Conservation (phyloP, 2,888 invertebrate genomes). For the Beris morrisii region DNA sequence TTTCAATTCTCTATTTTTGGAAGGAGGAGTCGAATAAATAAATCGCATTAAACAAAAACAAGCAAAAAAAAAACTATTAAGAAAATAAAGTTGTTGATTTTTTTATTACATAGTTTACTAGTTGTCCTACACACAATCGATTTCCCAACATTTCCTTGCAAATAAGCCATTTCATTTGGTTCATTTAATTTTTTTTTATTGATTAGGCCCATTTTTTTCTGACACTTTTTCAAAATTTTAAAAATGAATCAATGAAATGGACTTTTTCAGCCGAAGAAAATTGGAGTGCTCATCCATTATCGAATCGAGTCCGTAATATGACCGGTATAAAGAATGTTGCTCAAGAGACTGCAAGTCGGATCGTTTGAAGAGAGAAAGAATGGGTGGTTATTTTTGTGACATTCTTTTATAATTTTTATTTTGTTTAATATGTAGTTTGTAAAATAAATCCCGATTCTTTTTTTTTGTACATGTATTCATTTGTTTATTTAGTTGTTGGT, state of each 20-base stretch:
- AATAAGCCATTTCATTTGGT: constrained; percentile 39
- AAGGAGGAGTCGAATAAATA: constrained; percentile 11
- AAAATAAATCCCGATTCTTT: constrained; percentile 19
- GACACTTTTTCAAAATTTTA: background rate
- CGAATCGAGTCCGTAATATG: background rate
- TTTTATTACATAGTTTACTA: no score
- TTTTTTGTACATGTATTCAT: constrained; percentile 4
- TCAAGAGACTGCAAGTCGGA: constrained; percentile 28
- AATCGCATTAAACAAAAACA: constrained; percentile 25
- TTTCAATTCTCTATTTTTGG: constrained; percentile 17
- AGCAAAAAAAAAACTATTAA: background rate
- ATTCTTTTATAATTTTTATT: constrained; percentile 11
- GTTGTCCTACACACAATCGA: no score
- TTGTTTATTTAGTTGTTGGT: background rate
- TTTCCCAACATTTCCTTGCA: constrained; percentile 14
- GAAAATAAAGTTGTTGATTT: constrained; percentile 21
- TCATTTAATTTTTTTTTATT: constrained; percentile 7
- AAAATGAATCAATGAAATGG: constrained; percentile 29
- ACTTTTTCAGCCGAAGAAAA: constrained; percentile 20
- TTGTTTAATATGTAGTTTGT: constrained; percentile 16
- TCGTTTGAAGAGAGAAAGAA: constrained; percentile 11
- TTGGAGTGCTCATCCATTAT: constrained; percentile 9
- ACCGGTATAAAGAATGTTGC: constrained; percentile 22
- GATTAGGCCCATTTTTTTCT: background rate
- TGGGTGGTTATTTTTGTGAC: constrained; percentile 4